Base-by-base conservation (phyloP, 2,888 invertebrate species). In the Laothoe populi region DNA sequence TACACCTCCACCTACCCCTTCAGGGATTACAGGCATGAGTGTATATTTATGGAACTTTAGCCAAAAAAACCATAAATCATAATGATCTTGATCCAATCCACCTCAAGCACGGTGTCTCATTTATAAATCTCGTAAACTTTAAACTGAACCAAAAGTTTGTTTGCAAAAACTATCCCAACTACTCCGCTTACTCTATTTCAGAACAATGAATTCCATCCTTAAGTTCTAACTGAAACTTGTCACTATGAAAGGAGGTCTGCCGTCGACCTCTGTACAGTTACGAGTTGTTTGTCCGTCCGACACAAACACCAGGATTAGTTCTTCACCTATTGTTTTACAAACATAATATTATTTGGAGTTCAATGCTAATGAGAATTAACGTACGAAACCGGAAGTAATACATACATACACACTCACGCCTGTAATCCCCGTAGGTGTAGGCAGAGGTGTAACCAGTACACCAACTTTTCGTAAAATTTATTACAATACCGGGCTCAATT, bases 171-270 rank as follows among this genome's bases (percentile, higher is more conserved):
- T 53, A 53, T 4, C 11, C 19, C 19, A 19, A 3, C 53, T 10
- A 35, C 53, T 19, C 19, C 53, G n/a, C 48, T 48, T 53, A 35
- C 24, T 49, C 16, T 31, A 21, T 53, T 35, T 31, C 35, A 53
- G 19, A 53, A 53, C 35, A 53, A 53, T 53, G 53, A 53, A 53
- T 31, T 49, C 19, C 19, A 31, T 53, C 11, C 10, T 26, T 49
- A 49, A 60, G 60, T 40, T 49, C 38, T 24, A 40, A 40, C 60
- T 38, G 16, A 48, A 60, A 60, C 48, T 60, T 53, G 26, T 40
- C 46, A 11, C 60, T 40, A 42, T 53, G 60, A 53, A 53, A 53
- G 26, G n/a, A 26, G 53, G 16, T 11, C 53, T 19, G 53, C 35
- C 19, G 19, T 35, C 53, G 19, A 35, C 53, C 53, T 49, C 35